These are phyloP conservation scores for Salmo trutta DNA, from an alignment of 2,797 vertebrate species.

Conservation along the genomic window DNA sequence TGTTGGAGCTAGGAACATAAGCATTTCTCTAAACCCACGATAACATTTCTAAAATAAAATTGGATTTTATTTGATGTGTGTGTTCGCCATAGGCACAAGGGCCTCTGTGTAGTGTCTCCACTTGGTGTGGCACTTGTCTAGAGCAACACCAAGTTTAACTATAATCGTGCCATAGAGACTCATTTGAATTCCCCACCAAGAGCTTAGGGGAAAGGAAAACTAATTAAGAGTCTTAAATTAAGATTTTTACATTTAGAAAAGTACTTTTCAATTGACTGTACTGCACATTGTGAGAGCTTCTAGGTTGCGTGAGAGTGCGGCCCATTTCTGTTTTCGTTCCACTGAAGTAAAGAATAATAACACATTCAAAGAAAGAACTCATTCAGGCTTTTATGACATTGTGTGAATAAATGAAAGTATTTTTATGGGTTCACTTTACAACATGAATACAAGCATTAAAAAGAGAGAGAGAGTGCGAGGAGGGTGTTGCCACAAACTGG, in stretches of 20 bases:
- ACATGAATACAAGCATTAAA: conserved; percentile 45
- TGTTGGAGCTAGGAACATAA: no score
- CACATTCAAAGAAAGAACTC: conserved; percentile 39
- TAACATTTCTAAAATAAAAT: no score
- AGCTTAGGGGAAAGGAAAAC: neutral
- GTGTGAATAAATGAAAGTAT: conserved; percentile 31
- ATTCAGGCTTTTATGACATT: conserved; percentile 45
- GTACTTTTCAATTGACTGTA: neutral
- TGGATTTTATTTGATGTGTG: no score
- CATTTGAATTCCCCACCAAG: neutral
- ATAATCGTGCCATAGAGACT: neutral
- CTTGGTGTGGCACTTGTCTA: neutral
- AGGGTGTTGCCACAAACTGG: conserved; percentile 24
- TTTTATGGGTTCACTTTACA: conserved; percentile 50
- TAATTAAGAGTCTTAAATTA: neutral
- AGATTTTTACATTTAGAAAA: neutral
- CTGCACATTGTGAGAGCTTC: neutral
- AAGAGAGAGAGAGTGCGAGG: conserved; percentile 9
- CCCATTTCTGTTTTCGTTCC: conserved; percentile 34
- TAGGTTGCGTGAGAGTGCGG: neutral
- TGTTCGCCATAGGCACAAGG: no score
- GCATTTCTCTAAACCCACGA: no score
- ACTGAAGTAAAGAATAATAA: conserved; percentile 36
- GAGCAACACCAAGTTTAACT: no score
- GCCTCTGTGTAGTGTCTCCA: neutral